Evolutionary conservation across 2,797 vertebrate species (phyloP).

Genomic region (Scomberomorus guttatus): DNA sequence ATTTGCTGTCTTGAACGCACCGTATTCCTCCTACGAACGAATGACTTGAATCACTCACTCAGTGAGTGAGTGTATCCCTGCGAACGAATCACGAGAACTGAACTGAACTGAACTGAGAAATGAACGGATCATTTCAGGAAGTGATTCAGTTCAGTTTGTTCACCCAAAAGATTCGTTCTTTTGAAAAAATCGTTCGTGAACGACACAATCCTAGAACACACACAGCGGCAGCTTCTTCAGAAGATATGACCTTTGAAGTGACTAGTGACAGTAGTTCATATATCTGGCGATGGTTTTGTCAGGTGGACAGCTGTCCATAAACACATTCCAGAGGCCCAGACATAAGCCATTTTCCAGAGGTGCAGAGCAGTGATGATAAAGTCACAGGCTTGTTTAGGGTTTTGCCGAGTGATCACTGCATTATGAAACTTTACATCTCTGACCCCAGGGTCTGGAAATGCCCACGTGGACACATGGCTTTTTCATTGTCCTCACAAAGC

Average conservation of each 20-base stretch:
- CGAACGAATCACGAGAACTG: too few species aligned
- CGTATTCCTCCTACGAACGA: too few species aligned
- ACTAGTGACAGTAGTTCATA: slow-evolving; percentile 79
- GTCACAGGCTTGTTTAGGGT: slow-evolving; percentile 72
- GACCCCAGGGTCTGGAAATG: slow-evolving; percentile 73
- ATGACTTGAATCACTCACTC: too few species aligned
- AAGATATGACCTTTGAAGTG: slow-evolving; percentile 76
- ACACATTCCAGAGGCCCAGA: slow-evolving; percentile 77
- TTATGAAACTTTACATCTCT: slow-evolving; percentile 81
- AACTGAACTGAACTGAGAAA: too few species aligned
- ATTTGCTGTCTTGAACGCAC: too few species aligned
- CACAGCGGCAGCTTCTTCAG: slow-evolving; percentile 69
- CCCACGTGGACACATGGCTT: slow-evolving; percentile 74
- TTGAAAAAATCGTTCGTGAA: not conserved
- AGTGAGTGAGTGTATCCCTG: too few species aligned
- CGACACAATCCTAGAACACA: slow-evolving; percentile 56
- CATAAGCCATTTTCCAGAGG: slow-evolving; percentile 75
- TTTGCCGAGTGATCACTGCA: slow-evolving; percentile 66
- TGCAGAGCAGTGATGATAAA: slow-evolving; percentile 62
- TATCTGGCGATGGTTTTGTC: slow-evolving; percentile 78
- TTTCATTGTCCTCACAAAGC: slow-evolving; percentile 75
- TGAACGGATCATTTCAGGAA: too few species aligned
- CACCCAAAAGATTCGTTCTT: not conserved
- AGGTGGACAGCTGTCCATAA: slow-evolving; percentile 77
- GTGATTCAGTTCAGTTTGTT: too few species aligned